Base-by-base conservation (phyloP, 2,113 vertebrate species). In the Oenanthe melanoleuca region DNA sequence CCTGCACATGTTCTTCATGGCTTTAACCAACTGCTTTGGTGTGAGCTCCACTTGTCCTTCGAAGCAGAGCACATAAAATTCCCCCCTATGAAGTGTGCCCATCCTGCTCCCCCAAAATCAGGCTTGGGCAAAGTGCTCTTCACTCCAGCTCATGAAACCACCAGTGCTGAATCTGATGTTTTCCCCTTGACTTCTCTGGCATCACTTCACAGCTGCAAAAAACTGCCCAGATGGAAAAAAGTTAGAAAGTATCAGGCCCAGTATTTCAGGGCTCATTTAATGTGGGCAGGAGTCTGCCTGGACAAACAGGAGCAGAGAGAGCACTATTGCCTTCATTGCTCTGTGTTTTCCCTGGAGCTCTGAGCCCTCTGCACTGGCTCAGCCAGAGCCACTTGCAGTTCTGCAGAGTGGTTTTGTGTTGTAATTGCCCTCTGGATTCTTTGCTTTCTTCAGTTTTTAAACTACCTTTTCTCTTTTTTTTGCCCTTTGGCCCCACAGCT, bases 1-100 rank as follows among this genome's bases (percentile, higher is more conserved):
- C 11, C 64, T 7, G 13, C 56, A 3, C 19, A 1, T 0, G 0
- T 5, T 5, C 53, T 16, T 25, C 0, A 0, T 4, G 29, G 15
- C 29, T 59, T 53, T 8, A 33, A 24, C 74, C 40, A 5, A 0
- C 26, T 44, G 56, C 22, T 75, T 40, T 23, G 56, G 29, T 56
- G 42, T 9, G 26, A 88, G 86, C 65, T 86, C 0, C 0, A 2
- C 47, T 55, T 37, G 38, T 50, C 72, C 67, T 38, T 52, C 12
- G 14, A 7, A 79, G 19, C 34, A 84, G 29, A 74, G 11, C 67
- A 52, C 80, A 5, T 16, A n/a, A 33, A 89, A 55, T 9, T 20
- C 7, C 33, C 45, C 45, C 10, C 12, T 8, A 1, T 11, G 40
- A 38, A 13, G 18, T 31, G 50, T 80, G 60, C 56, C 44, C 44